Percentiles rank a stretch among this genome's conserved stretches.
Evolutionary conservation across 2,113 vertebrate species (phyloP).

Genomic region (Percopsis transmontana): DNA sequence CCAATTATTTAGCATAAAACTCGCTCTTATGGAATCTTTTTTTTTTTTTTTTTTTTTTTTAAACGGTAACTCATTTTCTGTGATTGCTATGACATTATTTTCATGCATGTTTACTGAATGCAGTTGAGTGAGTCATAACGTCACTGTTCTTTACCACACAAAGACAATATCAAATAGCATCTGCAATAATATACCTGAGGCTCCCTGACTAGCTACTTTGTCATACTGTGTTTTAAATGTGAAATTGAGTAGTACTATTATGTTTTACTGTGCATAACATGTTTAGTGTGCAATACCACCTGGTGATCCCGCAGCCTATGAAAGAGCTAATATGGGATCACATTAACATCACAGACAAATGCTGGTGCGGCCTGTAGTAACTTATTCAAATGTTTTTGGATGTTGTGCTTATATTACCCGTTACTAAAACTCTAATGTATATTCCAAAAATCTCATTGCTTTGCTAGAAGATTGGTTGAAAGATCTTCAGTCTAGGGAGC

Average conservation of each 20-base stretch:
- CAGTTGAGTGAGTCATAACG: constrained; percentile 35
- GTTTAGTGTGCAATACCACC: constrained; percentile 67
- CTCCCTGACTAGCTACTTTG: constrained; percentile 49
- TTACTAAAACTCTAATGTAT: not conserved
- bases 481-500: constrained; percentile 47
- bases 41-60: constrained; percentile 12
- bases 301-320: constrained; percentile 30
- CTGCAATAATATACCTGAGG: constrained; percentile 53
- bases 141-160: constrained; percentile 45
- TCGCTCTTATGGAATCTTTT: constrained; percentile 25
- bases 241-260: constrained; percentile 47
- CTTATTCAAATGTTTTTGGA: constrained; percentile 17
- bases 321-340: constrained; percentile 38
- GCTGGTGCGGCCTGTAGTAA: constrained; percentile 44
- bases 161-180: constrained; percentile 49
- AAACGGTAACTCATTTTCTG: constrained; percentile 36
- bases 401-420: not conserved
- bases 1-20: constrained; percentile 39
- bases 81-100: constrained; percentile 32
- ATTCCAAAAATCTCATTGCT: not conserved
- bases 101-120: constrained; percentile 68
- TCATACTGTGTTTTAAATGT: constrained; percentile 62
- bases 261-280: constrained; percentile 58
- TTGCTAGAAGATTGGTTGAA: constrained; percentile 12
- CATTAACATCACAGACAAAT: constrained; percentile 33